A percentile compares a stretch with the other conserved stretches of the same genome.
These are phyloP conservation scores for Gadopsis bispinosus DNA, from an alignment of 2,797 vertebrate genomes.

Conservation along the genomic window DNA sequence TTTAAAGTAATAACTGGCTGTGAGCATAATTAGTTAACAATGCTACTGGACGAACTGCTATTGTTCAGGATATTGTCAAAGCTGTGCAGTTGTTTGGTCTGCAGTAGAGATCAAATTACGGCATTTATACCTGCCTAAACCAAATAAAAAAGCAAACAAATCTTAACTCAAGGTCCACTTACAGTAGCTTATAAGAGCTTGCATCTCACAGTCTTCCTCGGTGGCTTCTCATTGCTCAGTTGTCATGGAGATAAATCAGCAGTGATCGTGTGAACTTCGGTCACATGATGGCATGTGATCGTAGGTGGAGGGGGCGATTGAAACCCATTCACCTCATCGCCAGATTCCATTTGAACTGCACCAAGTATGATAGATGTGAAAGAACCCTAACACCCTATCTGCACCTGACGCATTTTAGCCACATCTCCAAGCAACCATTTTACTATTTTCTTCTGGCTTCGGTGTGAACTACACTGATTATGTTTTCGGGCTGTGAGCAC, in stretches of 20 bases:
- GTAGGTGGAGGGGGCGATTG: not conserved
- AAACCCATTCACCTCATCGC: not conserved
- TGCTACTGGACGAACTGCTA: not conserved
- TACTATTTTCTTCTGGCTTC: not conserved
- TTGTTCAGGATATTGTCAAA: not conserved
- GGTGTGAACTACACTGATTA: not conserved
- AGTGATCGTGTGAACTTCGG: not conserved
- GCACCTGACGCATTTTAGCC: not conserved
- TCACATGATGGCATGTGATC: not conserved
- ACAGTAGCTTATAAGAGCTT: not conserved
- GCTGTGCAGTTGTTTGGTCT: not conserved
- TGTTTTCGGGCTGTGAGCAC: not conserved
- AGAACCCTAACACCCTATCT: not conserved
- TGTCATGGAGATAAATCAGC: not conserved
- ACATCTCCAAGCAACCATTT: conserved; percentile 7
- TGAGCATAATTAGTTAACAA: not conserved
- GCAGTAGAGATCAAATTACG: not conserved
- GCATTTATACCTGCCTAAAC: not conserved
- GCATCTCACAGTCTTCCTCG: not conserved
- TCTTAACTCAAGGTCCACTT: conserved; percentile 3
- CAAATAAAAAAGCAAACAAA: not conserved
- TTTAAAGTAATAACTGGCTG: not conserved
- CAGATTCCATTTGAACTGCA: not conserved
- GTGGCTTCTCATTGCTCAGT: not conserved
- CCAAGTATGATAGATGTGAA: not conserved